phyloP scores from a whole-genome alignment of 2,888 invertebrate genomes.

The Drosophila bunnanda region DNA sequence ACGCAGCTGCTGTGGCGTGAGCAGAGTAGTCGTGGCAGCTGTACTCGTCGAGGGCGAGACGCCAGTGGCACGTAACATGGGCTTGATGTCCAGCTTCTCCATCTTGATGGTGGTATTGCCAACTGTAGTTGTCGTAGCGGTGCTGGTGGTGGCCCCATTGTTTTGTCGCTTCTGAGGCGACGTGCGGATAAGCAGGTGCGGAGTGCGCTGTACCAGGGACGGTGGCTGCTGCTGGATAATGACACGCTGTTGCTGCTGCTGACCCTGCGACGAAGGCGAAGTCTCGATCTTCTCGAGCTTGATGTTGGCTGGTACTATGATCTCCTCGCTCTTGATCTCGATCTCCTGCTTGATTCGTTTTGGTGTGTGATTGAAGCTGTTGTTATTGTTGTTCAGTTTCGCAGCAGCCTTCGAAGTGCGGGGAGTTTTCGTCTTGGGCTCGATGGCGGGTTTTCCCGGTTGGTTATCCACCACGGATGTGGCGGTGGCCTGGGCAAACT shows the following conservation, averaged over 20 bases:
- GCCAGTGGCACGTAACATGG: slow-evolving; percentile 61
- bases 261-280: slow-evolving; percentile 48
- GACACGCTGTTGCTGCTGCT: slow-evolving; percentile 62
- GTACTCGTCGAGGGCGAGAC: slow-evolving; percentile 53
- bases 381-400: slow-evolving; percentile 67
- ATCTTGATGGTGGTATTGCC: slow-evolving; percentile 80
- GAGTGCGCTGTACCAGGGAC: slow-evolving; percentile 51
- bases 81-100: slow-evolving; percentile 83
- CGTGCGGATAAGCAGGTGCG: slow-evolving; percentile 71
- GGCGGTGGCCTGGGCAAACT: slow-evolving; percentile 86
- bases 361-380: slow-evolving; percentile 72
- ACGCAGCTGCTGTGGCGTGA: slow-evolving; percentile 75
- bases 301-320: slow-evolving; percentile 81
- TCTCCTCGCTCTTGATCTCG: slow-evolving; percentile 83
- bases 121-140: slow-evolving; percentile 64
- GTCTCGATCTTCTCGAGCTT: slow-evolving; percentile 81
- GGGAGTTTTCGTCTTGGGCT: slow-evolving; percentile 40
- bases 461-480: slow-evolving; percentile 25
- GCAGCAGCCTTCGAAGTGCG: slow-evolving; percentile 51
- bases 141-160: slow-evolving; percentile 25
- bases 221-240: slow-evolving; percentile 63
- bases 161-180: slow-evolving; percentile 46
- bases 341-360: slow-evolving; percentile 83
- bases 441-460: slow-evolving; percentile 27
- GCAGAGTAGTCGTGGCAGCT: slow-evolving; percentile 56